These are phyloP conservation scores for Nyctibius grandis DNA, from an alignment of 2,797 vertebrate genomes.

Conservation along the genomic window DNA sequence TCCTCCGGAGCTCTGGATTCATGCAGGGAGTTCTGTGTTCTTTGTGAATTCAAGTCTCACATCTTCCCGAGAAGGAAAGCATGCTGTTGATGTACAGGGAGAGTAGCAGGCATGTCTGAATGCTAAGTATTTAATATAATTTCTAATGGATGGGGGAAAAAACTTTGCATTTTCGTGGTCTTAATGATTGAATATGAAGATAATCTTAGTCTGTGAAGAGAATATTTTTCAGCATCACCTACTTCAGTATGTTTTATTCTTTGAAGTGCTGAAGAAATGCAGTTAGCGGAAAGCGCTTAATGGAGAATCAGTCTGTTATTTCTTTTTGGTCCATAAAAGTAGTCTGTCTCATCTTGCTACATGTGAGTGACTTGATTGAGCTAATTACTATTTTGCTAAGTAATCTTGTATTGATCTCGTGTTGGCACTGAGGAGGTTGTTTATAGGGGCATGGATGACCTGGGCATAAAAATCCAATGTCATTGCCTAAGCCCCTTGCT, in stretches of 20 bases:
- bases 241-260: not conserved
- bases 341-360: not conserved
- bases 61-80: not conserved
- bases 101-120: not conserved
- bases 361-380: not conserved
- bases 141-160: not conserved
- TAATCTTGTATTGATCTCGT: not conserved
- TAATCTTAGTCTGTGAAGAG: not conserved
- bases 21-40: rapidly evolving
- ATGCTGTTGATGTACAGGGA: not conserved
- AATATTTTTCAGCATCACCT: not conserved
- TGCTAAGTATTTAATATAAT: not conserved
- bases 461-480: not conserved
- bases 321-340: not conserved
- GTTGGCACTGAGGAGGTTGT: not conserved
- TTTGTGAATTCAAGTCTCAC: not conserved
- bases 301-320: not conserved
- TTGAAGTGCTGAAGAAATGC: not conserved
- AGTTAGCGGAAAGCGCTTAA: not conserved
- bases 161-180: rapidly evolving
- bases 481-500: not conserved
- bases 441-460: not conserved
- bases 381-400: not conserved
- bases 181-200: not conserved
- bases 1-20: not conserved